Conservation (phyloP, 2,888 invertebrate genomes). For the Agrenia bidenticulata region DNA sequence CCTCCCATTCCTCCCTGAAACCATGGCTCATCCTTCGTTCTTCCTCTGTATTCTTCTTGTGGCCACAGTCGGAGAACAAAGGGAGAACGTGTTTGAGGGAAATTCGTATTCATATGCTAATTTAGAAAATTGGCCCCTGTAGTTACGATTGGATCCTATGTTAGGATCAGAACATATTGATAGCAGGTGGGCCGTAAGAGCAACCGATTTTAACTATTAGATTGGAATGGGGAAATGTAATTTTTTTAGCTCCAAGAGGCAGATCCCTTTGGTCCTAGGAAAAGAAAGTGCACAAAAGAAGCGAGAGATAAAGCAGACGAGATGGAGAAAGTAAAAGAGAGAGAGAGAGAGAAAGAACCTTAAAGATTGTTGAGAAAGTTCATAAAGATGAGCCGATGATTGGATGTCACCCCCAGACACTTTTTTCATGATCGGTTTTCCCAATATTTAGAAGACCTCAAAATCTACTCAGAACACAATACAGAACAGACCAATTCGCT, state of each 20-base stretch:
- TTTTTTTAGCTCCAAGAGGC: not conserved
- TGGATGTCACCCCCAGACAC: slow-evolving; percentile 17
- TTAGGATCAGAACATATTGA: too few species aligned
- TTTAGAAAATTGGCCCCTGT: too few species aligned
- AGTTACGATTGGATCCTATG: too few species aligned
- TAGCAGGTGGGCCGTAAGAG: too few species aligned
- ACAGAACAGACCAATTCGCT: too few species aligned
- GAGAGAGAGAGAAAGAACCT: not conserved
- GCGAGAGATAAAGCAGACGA: not conserved
- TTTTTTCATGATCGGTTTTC: not conserved
- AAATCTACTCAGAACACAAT: too few species aligned
- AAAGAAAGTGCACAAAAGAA: not conserved
- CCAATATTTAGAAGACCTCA: too few species aligned
- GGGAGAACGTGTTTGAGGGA: too few species aligned
- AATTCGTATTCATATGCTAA: too few species aligned
- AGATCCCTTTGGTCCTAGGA: not conserved
- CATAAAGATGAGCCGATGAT: slow-evolving; percentile 14
- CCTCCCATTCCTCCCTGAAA: not conserved
- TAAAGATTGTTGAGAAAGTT: slow-evolving; percentile 4
- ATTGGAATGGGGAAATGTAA: too few species aligned
- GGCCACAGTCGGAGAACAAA: too few species aligned
- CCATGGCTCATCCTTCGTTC: not conserved
- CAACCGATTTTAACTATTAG: too few species aligned
- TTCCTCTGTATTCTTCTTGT: not conserved
- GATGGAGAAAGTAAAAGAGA: slow-evolving; percentile 4